Base-by-base conservation (phyloP, 1,140 invertebrate species). In the Subanguina moxae region DNA sequence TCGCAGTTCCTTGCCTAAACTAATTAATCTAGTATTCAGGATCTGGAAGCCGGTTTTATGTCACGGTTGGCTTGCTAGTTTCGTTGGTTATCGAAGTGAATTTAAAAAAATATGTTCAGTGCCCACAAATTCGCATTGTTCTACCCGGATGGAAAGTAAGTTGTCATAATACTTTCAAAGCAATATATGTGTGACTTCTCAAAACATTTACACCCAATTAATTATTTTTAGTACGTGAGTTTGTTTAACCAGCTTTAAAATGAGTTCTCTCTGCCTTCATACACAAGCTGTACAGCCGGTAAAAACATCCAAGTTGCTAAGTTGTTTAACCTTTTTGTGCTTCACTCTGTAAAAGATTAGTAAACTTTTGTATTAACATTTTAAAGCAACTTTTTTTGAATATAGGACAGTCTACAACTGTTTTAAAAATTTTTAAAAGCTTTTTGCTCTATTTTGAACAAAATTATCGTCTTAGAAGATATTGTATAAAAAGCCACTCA, bases 1-100 rank as follows among this genome's bases (percentile, higher is more conserved):
- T n/a, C n/a, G n/a, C n/a, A n/a, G n/a, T n/a, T n/a, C n/a, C n/a
- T n/a, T n/a, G n/a, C n/a, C n/a, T n/a, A n/a, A n/a, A n/a, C n/a
- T n/a, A n/a, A n/a, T n/a, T n/a, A n/a, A n/a, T n/a, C n/a, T n/a
- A n/a, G n/a, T n/a, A 11, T 38, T 38, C 32, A 38, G 32, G 96
- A 99, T 85, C 88, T 97, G 71, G 96, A 99, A 84, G 90, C 93
- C 83, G 91, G 94, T 52, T 98, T 99, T 84, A 97, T 98, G 93
- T 96, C 93, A 58, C 88, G 92, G 48, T 52, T 52, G 23, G 48
- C 23, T 38, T 5, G 3, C 32, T 11, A 38, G 32, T 38, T 52
- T 52, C 43, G 43, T n/a, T 38, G 11, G 3, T 15, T 21, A 7
- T 52, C 17, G 17, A 52, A 52, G 17, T 1, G 3, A 3, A 21